These are phyloP conservation scores for Plodia interpunctella DNA, from an alignment of 1,140 invertebrate genomes.

Conservation along the genomic window DNA sequence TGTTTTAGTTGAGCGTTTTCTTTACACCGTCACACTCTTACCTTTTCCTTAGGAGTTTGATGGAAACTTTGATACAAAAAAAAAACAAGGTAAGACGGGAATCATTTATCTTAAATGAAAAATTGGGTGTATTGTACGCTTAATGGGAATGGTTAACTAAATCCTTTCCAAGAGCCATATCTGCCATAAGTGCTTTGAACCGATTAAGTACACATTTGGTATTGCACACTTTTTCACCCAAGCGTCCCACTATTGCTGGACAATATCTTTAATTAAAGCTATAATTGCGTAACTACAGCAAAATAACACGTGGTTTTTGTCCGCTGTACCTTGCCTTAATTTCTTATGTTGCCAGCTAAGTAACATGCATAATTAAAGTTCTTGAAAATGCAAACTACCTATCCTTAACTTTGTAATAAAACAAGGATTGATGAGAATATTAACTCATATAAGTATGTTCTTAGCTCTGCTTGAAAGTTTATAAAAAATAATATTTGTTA, in stretches of 20 bases:
- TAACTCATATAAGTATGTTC: background rate
- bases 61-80: no score
- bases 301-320: background rate
- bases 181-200: background rate
- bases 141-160: background rate
- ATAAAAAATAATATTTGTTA: no score
- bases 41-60: no score
- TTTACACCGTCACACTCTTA: no score
- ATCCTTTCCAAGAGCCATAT: background rate
- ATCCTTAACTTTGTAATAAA: background rate
- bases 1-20: no score
- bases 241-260: background rate
- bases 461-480: no score
- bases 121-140: background rate
- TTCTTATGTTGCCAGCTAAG: background rate
- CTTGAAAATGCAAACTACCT: slow-evolving; percentile 1
- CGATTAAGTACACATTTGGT: slow-evolving; percentile 3
- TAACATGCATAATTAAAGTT: slow-evolving; percentile 6
- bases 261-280: slow-evolving; percentile 6
- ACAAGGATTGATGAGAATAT: background rate
- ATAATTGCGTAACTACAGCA: slow-evolving; percentile 5
- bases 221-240: background rate
- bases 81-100: no score
- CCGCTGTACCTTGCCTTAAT: background rate
- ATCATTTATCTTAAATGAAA: no score